Percentiles rank a stretch among this genome's conserved stretches.
Evolutionary conservation across 2,113 vertebrate genomes (phyloP).

Genomic region (Lethenteron reissneri): DNA sequence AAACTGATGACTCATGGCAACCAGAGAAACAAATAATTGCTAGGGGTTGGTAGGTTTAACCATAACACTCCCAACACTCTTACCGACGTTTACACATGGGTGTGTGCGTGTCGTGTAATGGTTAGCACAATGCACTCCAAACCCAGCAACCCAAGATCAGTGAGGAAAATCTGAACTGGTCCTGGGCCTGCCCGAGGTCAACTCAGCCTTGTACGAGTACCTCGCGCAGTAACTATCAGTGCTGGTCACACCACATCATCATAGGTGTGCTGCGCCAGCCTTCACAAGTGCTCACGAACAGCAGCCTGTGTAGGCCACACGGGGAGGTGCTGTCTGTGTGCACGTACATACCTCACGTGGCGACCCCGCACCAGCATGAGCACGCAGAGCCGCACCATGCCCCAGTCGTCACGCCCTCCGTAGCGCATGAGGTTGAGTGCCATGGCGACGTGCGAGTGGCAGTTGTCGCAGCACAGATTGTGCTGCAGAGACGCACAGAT

Average conservation of each 20-base stretch:
- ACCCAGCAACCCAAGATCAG: not conserved
- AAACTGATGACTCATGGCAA: too few relatives aligned
- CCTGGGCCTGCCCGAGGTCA: conserved; percentile 11
- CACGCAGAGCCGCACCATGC: conserved; percentile 78
- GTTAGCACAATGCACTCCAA: too few relatives aligned
- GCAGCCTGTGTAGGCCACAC: conserved; percentile 15
- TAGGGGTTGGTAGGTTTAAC: too few relatives aligned
- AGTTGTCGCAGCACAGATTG: conserved; percentile 91
- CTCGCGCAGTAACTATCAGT: not conserved
- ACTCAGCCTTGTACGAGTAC: conserved; percentile 2
- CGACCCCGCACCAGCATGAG: conserved; percentile 51
- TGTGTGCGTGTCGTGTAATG: too few relatives aligned
- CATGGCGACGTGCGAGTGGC: conserved; percentile 86
- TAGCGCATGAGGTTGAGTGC: conserved; percentile 89
- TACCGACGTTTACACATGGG: too few relatives aligned
- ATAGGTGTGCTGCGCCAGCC: conserved; percentile 1
- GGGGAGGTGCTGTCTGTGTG: too few relatives aligned
- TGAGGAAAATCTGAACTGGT: not conserved
- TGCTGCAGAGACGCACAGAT: conserved; percentile 29
- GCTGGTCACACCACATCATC: not conserved
- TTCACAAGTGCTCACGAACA: not conserved
- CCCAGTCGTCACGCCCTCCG: conserved; percentile 70
- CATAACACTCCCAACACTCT: too few relatives aligned
- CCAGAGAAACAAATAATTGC: too few relatives aligned
- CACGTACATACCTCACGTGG: conserved; percentile 51